Percentiles rank a stretch among this genome's conserved stretches.
Evolutionary conservation across 1,140 invertebrate species (phyloP).

Genomic region (Elysia chlorotica): DNA sequence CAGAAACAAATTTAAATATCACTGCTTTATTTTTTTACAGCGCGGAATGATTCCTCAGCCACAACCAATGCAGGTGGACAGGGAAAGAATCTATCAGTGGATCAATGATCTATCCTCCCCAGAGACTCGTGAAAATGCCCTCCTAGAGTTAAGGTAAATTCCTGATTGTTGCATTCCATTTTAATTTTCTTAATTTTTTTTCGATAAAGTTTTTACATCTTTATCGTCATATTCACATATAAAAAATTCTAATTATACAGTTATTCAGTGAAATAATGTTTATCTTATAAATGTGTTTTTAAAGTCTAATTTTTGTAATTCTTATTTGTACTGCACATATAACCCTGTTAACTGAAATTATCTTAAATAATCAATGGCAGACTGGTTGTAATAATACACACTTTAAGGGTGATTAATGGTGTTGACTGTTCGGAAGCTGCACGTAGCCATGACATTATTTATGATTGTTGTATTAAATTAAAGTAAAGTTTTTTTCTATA

Average conservation of each 20-base stretch:
- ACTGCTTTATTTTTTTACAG: no score
- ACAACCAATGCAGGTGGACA: conserved; percentile 65
- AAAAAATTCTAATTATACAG: neutral
- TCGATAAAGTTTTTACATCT: neutral
- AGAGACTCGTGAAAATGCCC: conserved; percentile 92
- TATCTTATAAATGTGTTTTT: no score
- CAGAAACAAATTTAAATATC: no score
- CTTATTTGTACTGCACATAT: no score
- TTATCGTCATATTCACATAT: neutral
- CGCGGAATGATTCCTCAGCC: conserved; percentile 25
- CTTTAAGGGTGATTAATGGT: no score
- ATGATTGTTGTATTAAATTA: neutral
- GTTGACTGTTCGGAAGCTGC: no score
- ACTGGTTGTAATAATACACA: no score
- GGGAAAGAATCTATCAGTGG: conserved; percentile 89
- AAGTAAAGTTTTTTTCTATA: no score
- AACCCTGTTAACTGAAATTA: no score
- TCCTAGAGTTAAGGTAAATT: conserved; percentile 82
- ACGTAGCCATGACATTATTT: neutral
- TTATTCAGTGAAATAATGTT: no score
- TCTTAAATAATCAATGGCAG: no score
- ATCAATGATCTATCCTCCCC: conserved; percentile 94
- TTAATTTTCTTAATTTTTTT: neutral
- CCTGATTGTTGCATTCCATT: neutral
- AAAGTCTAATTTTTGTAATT: no score